Conservation (phyloP, 2,797 vertebrate genomes). For the Atherinosoma microstoma region DNA sequence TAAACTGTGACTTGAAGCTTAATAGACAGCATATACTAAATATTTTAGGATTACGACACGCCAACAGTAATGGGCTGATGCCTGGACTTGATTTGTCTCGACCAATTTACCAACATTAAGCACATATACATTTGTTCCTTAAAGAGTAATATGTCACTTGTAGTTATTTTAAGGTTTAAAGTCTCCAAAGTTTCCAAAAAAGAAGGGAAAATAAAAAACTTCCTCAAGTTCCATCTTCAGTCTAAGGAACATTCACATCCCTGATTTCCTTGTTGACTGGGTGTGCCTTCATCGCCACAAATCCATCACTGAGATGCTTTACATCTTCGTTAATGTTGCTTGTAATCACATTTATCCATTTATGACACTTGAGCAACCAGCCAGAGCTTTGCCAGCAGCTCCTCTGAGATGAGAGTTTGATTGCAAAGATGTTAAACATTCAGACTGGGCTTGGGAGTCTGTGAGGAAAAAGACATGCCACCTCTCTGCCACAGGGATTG, state of each 20-base stretch:
- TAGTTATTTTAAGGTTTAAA: conserved; percentile 13
- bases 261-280: conserved; percentile 63
- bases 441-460: conserved; percentile 14
- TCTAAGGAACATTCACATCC: conserved; percentile 68
- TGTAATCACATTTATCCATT: conserved; percentile 8
- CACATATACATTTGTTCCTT: conserved; percentile 10
- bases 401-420: conserved; percentile 19
- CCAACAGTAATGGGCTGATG: conserved; percentile 10
- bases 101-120: conserved; percentile 10
- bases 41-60: conserved; percentile 9
- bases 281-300: conserved; percentile 23
- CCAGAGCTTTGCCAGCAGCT: not conserved
- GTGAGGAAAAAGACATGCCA: not conserved
- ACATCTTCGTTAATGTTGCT: conserved; percentile 9
- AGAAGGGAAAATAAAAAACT: conserved; percentile 6
- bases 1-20: not conserved
- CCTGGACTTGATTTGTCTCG: not conserved
- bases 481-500: conserved; percentile 26
- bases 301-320: conserved; percentile 16
- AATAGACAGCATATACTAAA: conserved; percentile 6
- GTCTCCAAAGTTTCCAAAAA: conserved; percentile 21
- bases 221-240: conserved; percentile 47
- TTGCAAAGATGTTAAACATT: conserved; percentile 44
- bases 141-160: not conserved
- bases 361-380: conserved; percentile 1